Evolutionary conservation across 2,888 invertebrate species (phyloP).

Genomic region (Drosophila percnosoma): DNA sequence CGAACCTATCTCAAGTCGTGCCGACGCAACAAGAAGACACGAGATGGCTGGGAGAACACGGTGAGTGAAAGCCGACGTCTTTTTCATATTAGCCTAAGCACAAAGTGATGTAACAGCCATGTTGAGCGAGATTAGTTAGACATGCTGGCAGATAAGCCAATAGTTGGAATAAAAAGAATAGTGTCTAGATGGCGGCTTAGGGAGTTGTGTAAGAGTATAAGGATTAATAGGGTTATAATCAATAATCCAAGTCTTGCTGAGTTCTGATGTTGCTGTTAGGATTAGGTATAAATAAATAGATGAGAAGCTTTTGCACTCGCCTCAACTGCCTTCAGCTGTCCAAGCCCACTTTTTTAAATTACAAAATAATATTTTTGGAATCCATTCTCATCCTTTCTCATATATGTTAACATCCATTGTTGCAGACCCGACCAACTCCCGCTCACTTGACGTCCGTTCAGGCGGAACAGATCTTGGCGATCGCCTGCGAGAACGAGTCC

Average conservation of each 20-base stretch:
- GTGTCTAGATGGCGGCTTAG: background rate
- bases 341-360: rapidly evolving
- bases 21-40: slow-evolving; percentile 95
- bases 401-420: background rate
- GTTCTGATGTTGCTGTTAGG: background rate
- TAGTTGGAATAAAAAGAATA: background rate
- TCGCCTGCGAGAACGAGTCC: slow-evolving; percentile 98
- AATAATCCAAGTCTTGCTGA: background rate
- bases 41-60: slow-evolving; percentile 95
- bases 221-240: background rate
- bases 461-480: slow-evolving; percentile 97
- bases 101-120: background rate
- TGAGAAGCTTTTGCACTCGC: background rate
- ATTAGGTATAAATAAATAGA: background rate
- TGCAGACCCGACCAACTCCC: slow-evolving; percentile 95
- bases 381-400: background rate
- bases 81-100: background rate
- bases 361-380: background rate
- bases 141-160: too few relatives aligned
- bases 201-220: background rate
- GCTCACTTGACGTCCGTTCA: slow-evolving; percentile 98
- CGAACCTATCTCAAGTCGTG: slow-evolving; percentile 98
- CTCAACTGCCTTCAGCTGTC: background rate
- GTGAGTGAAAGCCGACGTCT: slow-evolving; percentile 86
- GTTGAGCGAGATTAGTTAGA: background rate